These are phyloP conservation scores for Cacoxenus indagator DNA, from an alignment of 2,888 invertebrate genomes.

Conservation along the genomic window DNA sequence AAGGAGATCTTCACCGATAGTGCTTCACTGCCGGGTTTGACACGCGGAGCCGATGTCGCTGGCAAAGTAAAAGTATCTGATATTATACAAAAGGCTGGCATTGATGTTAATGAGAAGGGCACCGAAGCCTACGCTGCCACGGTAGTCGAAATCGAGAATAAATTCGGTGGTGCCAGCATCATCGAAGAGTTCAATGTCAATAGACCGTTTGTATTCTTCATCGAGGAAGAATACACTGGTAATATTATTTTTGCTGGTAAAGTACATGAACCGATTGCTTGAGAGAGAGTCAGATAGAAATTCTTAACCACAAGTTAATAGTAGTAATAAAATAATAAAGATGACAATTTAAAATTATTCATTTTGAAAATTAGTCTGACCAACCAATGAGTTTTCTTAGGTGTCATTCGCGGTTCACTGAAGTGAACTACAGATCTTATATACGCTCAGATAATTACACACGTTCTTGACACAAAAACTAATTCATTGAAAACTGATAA, in stretches of 20 bases:
- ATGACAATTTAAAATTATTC: neutral
- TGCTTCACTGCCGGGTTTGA: slow-evolving; percentile 80
- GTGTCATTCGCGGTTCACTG: neutral
- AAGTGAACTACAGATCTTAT: too few species aligned
- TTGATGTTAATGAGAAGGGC: slow-evolving; percentile 83
- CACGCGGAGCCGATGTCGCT: slow-evolving; percentile 75
- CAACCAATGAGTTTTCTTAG: neutral
- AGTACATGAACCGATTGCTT: slow-evolving; percentile 75
- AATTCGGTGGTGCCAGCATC: slow-evolving; percentile 76
- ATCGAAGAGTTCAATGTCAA: slow-evolving; percentile 77
- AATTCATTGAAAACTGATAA: neutral
- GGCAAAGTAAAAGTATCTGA: slow-evolving; percentile 77
- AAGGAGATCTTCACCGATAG: slow-evolving; percentile 79
- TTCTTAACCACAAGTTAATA: neutral
- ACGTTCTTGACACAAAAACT: slow-evolving; percentile 1
- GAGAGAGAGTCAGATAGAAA: neutral
- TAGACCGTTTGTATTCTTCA: slow-evolving; percentile 84
- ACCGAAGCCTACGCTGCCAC: slow-evolving; percentile 80
- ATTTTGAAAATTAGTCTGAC: neutral
- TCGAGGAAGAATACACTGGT: slow-evolving; percentile 82
- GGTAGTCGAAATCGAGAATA: slow-evolving; percentile 76
- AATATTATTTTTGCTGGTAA: slow-evolving; percentile 83
- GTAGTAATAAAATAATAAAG: neutral
- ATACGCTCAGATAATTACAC: neutral
- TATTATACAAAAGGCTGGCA: slow-evolving; percentile 82